Conservation (phyloP, 2,888 invertebrate species). For the Drosophila fulvimacula region DNA sequence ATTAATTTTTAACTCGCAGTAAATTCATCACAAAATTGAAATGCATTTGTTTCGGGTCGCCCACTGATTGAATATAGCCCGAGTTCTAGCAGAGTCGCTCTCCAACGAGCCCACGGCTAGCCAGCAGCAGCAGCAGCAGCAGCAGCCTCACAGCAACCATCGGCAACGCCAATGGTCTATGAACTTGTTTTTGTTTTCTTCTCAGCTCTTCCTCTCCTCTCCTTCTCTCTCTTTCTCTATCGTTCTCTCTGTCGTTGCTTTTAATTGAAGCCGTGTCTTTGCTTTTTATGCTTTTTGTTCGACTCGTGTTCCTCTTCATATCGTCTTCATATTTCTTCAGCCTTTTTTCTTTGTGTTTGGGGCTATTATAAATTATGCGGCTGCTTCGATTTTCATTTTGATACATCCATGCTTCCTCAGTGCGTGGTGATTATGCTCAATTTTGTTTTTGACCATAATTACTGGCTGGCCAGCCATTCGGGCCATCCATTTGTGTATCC, state of each 20-base stretch:
- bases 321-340: constrained; percentile 1
- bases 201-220: constrained; percentile 35
- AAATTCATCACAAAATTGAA: constrained; percentile 70
- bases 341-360: constrained; percentile 23
- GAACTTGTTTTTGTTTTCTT: constrained; percentile 71
- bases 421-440: constrained; percentile 76
- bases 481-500: constrained; percentile 50
- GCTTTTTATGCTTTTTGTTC: constrained; percentile 55
- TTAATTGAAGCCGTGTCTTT: constrained; percentile 78
- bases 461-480: constrained; percentile 38
- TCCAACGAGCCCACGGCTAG: constrained; percentile 48
- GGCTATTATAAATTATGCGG: constrained; percentile 64
- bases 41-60: constrained; percentile 63
- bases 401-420: constrained; percentile 67
- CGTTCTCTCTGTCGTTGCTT: constrained; percentile 43
- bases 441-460: constrained; percentile 79
- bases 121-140: constrained; percentile 2
- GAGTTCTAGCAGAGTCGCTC: background rate
- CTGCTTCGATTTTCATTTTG: constrained; percentile 71
- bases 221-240: constrained; percentile 19
- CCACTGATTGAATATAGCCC: constrained; percentile 53
- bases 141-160: constrained; percentile 15
- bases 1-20: constrained; percentile 72
- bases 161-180: constrained; percentile 72
- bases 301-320: constrained; percentile 18